These are phyloP conservation scores for Cydia strobilella DNA, from an alignment of 1,140 invertebrate genomes.

Conservation along the genomic window DNA sequence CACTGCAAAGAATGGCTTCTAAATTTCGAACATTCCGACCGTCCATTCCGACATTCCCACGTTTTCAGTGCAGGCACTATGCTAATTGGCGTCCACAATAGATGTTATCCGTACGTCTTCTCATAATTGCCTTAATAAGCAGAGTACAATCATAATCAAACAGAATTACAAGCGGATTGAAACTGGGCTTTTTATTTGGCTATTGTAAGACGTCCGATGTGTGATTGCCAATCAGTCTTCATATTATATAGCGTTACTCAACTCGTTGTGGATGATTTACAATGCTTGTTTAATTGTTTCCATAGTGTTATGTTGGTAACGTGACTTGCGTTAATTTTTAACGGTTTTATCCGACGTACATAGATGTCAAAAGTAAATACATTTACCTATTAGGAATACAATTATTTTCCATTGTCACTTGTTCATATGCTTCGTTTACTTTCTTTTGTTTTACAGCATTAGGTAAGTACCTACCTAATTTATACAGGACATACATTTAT, in stretches of 20 bases:
- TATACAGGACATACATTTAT: too few species aligned
- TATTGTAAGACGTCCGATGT: conserved; percentile 45
- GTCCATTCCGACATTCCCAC: conserved; percentile 54
- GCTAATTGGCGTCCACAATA: conserved; percentile 65
- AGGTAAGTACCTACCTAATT: too few species aligned
- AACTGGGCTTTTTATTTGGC: conserved; percentile 57
- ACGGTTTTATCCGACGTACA: neutral
- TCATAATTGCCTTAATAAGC: conserved; percentile 74
- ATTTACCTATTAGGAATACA: neutral
- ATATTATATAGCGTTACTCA: conserved; percentile 48
- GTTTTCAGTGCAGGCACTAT: conserved; percentile 51
- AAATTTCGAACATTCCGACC: neutral
- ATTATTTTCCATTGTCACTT: conserved; percentile 12
- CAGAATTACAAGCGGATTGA: conserved; percentile 69
- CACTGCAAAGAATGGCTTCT: neutral
- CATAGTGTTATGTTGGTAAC: conserved; percentile 15
- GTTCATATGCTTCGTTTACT: conserved; percentile 33
- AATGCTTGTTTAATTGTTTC: conserved; percentile 62
- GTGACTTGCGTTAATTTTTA: conserved; percentile 12
- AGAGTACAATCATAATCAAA: conserved; percentile 71
- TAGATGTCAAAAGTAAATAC: neutral
- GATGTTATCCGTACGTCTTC: conserved; percentile 53
- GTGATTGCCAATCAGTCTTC: conserved; percentile 65
- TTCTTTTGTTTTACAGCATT: too few species aligned
- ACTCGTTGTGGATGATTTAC: conserved; percentile 45